Evolutionary conservation across 2,888 invertebrate species (phyloP), one percentile per base, ranked within the genome.

Genomic region (Sarcophaga carnaria): DNA sequence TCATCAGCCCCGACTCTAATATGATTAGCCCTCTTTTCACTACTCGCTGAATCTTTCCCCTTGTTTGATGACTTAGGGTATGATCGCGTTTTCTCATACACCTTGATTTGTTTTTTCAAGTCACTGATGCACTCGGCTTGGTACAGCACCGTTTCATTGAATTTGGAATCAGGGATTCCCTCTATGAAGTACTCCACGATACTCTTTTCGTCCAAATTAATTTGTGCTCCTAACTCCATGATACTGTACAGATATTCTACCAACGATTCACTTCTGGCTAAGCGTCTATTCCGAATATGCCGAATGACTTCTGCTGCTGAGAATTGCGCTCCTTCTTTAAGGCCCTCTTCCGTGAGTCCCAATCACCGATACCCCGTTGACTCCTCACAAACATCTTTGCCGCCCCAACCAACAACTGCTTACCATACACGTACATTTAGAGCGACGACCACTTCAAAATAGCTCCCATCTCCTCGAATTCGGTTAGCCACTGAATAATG

Each of bases 201-300:
- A 25, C 25, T 25, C 25, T 25, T 25, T 25, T 25, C 25, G 25
- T 25, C 25, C 25, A 25, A 25, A 25, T 25, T 3, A 25, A 25
- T 25, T 25, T 25, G 25, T 25, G 25, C 25, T 25, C 25, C 85
- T 2, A 88, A 60, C 62, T 86, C 86, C 47, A 85, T 83, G 0
- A 88, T 59, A 17, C 45, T 20, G 78, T 88, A 88, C 2, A 87
- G 20, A 47, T 88, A 88, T 49, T 88, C 87, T 11, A 63, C n/a
- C 3, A 86, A 45, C 0, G 74, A 66, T 71, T 85, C 86, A 3
- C 25, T 74, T 37, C 64, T 60, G 11, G 77, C 77, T 25, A 85
- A 77, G 1, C 76, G 77, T 12, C 85, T 71, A 20, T 47, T 85
- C 3, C 85, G 78, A 17, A 87, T 60, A 37, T 67, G 59, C 12